Evolutionary conservation across 2,113 vertebrate genomes (phyloP).

Genomic region (Oenanthe oenanthe): DNA sequence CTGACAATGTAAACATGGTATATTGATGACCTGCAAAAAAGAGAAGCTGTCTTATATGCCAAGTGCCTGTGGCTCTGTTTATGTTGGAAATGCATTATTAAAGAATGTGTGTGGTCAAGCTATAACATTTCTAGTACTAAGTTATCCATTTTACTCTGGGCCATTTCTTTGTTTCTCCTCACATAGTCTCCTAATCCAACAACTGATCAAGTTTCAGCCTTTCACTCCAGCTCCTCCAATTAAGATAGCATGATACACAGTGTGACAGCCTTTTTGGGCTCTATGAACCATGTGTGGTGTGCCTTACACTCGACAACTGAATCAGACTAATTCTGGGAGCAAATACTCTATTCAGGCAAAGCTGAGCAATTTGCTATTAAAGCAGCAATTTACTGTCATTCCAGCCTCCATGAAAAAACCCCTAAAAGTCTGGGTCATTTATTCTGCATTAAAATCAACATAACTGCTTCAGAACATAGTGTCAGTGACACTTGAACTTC

Average conservation of each 20-base stretch:
- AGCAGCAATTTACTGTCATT: neutral
- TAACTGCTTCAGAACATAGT: neutral
- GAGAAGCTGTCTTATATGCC: conserved; percentile 57
- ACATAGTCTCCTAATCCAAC: conserved; percentile 44
- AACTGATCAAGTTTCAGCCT: conserved; percentile 53
- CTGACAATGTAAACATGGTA: conserved; percentile 61
- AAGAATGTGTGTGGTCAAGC: conserved; percentile 67
- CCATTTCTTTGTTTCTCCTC: conserved; percentile 64
- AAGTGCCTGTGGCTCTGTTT: conserved; percentile 66
- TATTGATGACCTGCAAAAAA: conserved; percentile 70
- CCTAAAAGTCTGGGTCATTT: neutral
- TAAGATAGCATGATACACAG: neutral
- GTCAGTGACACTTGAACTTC: neutral
- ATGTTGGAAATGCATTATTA: conserved; percentile 66
- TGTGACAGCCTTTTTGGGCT: conserved; percentile 7
- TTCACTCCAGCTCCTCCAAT: conserved; percentile 20
- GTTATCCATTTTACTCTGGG: conserved; percentile 37
- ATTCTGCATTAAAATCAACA: neutral
- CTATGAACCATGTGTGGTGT: neutral
- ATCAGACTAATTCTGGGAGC: neutral
- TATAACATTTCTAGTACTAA: conserved; percentile 31
- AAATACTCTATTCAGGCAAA: neutral
- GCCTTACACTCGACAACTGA: neutral
- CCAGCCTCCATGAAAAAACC: neutral
- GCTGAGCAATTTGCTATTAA: neutral